Evolutionary conservation across 2,797 vertebrate genomes (phyloP).

Genomic region (Coccyzus lansbergi): DNA sequence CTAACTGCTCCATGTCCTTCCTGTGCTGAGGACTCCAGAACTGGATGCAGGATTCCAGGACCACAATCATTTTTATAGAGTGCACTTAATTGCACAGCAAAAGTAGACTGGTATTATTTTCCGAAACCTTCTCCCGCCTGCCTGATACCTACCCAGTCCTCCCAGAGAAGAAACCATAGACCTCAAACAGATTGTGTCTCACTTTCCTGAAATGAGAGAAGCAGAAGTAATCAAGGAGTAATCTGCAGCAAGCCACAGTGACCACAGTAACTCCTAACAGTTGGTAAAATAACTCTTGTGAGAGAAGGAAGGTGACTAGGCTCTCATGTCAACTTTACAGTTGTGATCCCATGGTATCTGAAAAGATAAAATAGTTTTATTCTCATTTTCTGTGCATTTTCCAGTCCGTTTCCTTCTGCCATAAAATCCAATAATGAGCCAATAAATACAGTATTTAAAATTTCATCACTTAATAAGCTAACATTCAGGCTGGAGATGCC

Average conservation of each 20-base stretch:
- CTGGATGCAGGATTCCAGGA: no score
- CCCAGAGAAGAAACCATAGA: background rate
- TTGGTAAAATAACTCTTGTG: background rate
- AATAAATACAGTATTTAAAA: conserved; percentile 25
- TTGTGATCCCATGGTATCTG: background rate
- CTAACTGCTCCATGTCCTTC: no score
- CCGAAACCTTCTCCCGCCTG: background rate
- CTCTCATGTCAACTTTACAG: background rate
- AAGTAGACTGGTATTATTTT: background rate
- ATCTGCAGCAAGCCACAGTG: background rate
- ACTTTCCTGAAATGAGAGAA: background rate
- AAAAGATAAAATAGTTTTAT: background rate
- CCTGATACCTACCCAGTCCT: background rate
- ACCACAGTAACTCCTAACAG: background rate
- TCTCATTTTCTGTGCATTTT: conserved; percentile 17
- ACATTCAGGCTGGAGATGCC: background rate
- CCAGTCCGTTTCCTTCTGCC: conserved; percentile 1
- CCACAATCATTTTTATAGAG: background rate
- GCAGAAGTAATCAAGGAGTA: background rate
- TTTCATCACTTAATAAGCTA: background rate
- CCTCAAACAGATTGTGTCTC: background rate
- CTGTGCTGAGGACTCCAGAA: no score
- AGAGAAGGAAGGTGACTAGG: background rate
- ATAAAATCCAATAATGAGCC: background rate
- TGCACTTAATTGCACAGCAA: background rate